Evolutionary conservation across 2,888 invertebrate species (phyloP).

Genomic region (Leucophora obtusa): DNA sequence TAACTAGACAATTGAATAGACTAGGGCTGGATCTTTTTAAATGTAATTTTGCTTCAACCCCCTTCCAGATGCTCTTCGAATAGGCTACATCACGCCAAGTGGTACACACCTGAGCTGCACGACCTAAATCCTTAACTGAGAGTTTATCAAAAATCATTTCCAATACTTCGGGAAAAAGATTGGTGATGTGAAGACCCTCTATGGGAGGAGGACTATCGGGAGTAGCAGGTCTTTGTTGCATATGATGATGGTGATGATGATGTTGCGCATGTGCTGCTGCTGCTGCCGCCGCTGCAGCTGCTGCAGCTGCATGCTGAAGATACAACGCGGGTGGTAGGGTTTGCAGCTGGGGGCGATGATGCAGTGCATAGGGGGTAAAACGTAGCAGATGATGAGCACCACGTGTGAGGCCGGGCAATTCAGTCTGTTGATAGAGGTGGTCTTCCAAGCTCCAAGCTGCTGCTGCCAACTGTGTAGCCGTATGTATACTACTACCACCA

Average conservation of each 20-base stretch:
- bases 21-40: constrained; percentile 89
- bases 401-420: constrained; percentile 77
- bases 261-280: constrained; percentile 75
- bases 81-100: constrained; percentile 96
- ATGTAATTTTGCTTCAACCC: constrained; percentile 94
- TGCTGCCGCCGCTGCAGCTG: constrained; percentile 73
- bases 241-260: constrained; percentile 76
- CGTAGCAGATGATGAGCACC: constrained; percentile 78
- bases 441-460: constrained; percentile 74
- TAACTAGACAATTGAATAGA: constrained; percentile 90
- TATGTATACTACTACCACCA: constrained; percentile 67
- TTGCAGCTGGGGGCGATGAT: constrained; percentile 82
- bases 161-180: constrained; percentile 94
- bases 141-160: constrained; percentile 94
- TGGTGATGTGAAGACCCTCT: constrained; percentile 87
- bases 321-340: constrained; percentile 75
- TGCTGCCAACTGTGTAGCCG: constrained; percentile 68
- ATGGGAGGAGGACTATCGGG: constrained; percentile 79
- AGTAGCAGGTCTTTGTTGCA: constrained; percentile 74
- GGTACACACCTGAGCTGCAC: constrained; percentile 93
- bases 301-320: constrained; percentile 74
- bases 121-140: constrained; percentile 91
- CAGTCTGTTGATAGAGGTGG: constrained; percentile 78
- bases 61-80: constrained; percentile 95
- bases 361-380: constrained; percentile 83